phyloP scores from a whole-genome alignment of 2,113 vertebrate species.

The Nanorana parkeri region DNA sequence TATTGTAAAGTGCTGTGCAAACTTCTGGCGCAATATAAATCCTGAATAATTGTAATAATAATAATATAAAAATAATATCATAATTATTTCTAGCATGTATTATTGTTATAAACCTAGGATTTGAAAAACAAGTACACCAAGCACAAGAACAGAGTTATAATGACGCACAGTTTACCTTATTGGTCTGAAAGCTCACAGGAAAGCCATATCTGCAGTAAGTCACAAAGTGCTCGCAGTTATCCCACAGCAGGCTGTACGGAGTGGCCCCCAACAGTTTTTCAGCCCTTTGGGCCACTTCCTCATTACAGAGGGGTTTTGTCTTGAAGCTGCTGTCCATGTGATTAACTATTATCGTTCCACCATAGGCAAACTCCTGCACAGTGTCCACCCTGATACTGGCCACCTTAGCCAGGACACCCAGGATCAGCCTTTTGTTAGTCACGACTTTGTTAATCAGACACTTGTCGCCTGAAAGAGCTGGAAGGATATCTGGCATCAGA shows the following conservation, averaged over 20 bases:
- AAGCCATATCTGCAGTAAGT: slow-evolving; percentile 89
- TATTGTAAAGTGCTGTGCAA: too few species aligned
- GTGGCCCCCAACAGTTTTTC: slow-evolving; percentile 80
- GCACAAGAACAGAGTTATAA: too few species aligned
- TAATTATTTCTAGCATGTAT: too few species aligned
- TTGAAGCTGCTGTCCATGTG: slow-evolving; percentile 74
- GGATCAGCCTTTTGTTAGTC: slow-evolving; percentile 88
- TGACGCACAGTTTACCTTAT: slow-evolving; percentile 79
- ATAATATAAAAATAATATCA: too few species aligned
- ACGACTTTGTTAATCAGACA: slow-evolving; percentile 77
- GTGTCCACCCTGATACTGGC: slow-evolving; percentile 90
- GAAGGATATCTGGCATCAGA: slow-evolving; percentile 92
- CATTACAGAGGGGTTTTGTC: slow-evolving; percentile 71
- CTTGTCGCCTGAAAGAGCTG: slow-evolving; percentile 75
- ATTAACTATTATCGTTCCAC: slow-evolving; percentile 83
- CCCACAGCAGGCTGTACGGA: slow-evolving; percentile 92
- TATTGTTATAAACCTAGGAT: too few species aligned
- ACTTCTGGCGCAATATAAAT: too few species aligned
- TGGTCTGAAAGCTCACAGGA: slow-evolving; percentile 81
- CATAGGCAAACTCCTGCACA: slow-evolving; percentile 91
- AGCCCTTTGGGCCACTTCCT: slow-evolving; percentile 82
- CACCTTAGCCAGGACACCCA: slow-evolving; percentile 80
- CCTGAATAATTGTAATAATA: too few species aligned
- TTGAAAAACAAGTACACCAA: too few species aligned
- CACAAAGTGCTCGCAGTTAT: slow-evolving; percentile 95